These are phyloP conservation scores for Tautogolabrus adspersus DNA, from an alignment of 2,113 vertebrate genomes.

Conservation along the genomic window DNA sequence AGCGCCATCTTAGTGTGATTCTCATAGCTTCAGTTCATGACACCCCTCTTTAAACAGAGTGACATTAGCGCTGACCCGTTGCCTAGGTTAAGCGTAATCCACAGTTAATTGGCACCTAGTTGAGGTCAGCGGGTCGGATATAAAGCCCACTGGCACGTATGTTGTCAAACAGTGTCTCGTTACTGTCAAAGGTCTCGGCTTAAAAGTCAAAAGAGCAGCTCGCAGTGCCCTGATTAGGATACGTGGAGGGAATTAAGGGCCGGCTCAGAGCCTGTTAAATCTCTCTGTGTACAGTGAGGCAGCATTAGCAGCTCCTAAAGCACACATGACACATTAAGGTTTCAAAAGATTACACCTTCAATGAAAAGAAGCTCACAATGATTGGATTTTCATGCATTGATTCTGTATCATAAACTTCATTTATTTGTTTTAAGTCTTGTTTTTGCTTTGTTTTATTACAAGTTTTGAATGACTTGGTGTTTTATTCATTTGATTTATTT, in stretches of 20 bases:
- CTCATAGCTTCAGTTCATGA: constrained; percentile 53
- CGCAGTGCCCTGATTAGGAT: constrained; percentile 60
- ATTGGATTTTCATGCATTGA: neutral
- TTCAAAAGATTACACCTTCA: constrained; percentile 6
- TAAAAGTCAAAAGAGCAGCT: constrained; percentile 78
- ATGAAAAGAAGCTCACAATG: too few relatives aligned
- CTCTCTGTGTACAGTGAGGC: constrained; percentile 50
- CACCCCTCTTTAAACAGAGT: constrained; percentile 71
- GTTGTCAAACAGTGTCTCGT: constrained; percentile 82
- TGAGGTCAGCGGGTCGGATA: constrained; percentile 71
- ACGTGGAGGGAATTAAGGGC: constrained; percentile 49
- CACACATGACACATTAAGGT: constrained; percentile 48
- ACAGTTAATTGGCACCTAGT: constrained; percentile 84
- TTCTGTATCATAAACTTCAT: constrained; percentile 14
- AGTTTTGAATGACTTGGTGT: neutral
- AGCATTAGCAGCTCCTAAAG: constrained; percentile 27
- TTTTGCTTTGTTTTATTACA: too few relatives aligned
- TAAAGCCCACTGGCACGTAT: constrained; percentile 75
- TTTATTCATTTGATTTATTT: constrained; percentile 27
- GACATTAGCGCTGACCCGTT: constrained; percentile 78
- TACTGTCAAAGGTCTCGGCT: constrained; percentile 74
- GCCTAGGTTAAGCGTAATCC: constrained; percentile 82
- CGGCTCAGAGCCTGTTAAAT: constrained; percentile 43
- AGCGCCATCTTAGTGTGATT: constrained; percentile 24
- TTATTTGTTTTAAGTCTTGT: too few relatives aligned